Evolutionary conservation across 1,140 invertebrate species (phyloP).

Genomic region (Maconellicoccus hirsutus): DNA sequence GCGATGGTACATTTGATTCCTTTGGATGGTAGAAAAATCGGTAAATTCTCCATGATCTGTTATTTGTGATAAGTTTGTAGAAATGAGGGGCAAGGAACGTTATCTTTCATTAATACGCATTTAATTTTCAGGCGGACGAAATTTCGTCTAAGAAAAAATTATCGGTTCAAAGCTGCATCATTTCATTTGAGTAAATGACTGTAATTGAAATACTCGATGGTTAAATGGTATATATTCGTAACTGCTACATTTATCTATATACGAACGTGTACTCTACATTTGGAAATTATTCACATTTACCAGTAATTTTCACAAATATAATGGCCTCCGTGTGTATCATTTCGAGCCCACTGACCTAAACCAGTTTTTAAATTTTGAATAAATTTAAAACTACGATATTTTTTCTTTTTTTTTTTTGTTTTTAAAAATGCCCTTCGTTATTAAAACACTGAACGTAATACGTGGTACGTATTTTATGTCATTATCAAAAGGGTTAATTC

Average conservation of each 20-base stretch:
- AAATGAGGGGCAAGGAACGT: neutral
- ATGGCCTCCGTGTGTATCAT: neutral
- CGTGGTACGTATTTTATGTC: neutral
- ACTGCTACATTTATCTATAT: neutral
- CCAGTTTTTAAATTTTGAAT: neutral
- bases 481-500: neutral
- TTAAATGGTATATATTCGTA: conserved; percentile 14
- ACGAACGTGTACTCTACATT: neutral
- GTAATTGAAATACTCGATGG: conserved; percentile 6
- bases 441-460: neutral
- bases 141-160: conserved; percentile 2
- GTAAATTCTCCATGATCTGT: neutral
- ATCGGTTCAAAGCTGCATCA: conserved; percentile 8
- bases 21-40: neutral
- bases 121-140: neutral
- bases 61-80: neutral
- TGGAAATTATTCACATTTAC: neutral
- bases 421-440: neutral
- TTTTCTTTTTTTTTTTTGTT: no score
- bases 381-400: neutral
- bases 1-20: neutral
- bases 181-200: conserved; percentile 15
- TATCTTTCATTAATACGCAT: neutral
- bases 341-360: neutral
- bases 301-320: conserved; percentile 5